phyloP scores from a whole-genome alignment of 2,888 invertebrate species.

The Thysanoteuthis rhombus region DNA sequence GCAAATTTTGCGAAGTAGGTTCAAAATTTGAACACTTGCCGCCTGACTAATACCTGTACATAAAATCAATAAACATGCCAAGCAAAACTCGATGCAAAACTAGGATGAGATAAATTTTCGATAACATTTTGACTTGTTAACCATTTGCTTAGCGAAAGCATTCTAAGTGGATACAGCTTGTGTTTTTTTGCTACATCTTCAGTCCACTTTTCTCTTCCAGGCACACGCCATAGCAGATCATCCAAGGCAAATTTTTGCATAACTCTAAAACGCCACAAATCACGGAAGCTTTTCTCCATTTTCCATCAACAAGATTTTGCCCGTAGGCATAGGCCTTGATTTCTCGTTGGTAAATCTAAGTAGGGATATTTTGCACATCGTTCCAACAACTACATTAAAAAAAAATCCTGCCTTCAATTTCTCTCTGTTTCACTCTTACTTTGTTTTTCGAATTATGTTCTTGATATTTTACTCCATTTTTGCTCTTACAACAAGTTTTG shows the following conservation, averaged over 20 bases:
- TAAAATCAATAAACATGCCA: too few relatives aligned
- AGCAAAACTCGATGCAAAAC: too few relatives aligned
- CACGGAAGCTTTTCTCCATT: neutral
- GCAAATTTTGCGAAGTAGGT: too few relatives aligned
- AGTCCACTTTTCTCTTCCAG: neutral
- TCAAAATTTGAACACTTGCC: too few relatives aligned
- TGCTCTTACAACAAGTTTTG: neutral
- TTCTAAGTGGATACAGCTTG: neutral
- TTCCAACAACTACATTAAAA: neutral
- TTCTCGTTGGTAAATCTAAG: neutral
- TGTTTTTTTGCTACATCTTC: neutral
- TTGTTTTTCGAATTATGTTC: neutral
- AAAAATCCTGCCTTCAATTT: neutral
- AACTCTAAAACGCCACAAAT: neutral
- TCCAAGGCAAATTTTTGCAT: neutral
- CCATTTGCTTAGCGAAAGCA: neutral
- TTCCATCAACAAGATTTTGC: slow-evolving; percentile 12
- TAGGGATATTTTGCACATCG: neutral
- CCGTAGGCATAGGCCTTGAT: neutral
- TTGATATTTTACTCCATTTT: neutral
- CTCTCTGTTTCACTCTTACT: neutral
- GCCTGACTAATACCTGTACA: too few relatives aligned
- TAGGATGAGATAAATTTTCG: neutral
- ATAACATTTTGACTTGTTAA: neutral
- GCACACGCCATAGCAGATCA: neutral